These are phyloP conservation scores for Heterocephalus glaber DNA, from an alignment of 2,113 vertebrate species.

Conservation along the genomic window DNA sequence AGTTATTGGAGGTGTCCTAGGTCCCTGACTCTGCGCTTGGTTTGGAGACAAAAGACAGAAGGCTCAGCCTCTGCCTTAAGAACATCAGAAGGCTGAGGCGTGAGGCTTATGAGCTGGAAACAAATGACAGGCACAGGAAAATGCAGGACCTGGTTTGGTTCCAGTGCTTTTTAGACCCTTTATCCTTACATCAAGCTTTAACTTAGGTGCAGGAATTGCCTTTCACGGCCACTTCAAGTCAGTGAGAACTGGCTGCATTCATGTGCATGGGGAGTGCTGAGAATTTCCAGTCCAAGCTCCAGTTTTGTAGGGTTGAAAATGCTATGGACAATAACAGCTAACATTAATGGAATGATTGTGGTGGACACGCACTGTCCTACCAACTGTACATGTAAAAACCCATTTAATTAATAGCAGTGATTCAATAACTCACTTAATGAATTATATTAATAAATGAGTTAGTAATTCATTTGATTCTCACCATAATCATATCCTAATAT, in stretches of 20 bases:
- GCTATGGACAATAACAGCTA: background rate
- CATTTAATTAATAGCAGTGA: background rate
- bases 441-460: background rate
- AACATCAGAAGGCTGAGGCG: background rate
- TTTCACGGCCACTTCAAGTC: background rate
- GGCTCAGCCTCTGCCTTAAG: background rate
- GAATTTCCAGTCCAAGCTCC: background rate
- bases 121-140: background rate
- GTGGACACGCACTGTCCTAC: background rate
- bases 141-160: background rate
- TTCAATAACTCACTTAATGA: background rate
- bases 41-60: background rate
- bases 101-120: background rate
- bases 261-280: background rate
- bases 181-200: background rate
- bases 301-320: background rate
- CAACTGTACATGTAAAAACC: background rate
- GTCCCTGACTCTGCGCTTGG: background rate
- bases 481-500: background rate
- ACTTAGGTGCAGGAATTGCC: background rate
- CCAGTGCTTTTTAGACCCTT: rapidly evolving
- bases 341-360: background rate
- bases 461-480: background rate
- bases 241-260: background rate
- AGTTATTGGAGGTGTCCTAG: background rate